Evolutionary conservation across 2,113 vertebrate genomes (phyloP).

Genomic region (Lagopus leucura): DNA sequence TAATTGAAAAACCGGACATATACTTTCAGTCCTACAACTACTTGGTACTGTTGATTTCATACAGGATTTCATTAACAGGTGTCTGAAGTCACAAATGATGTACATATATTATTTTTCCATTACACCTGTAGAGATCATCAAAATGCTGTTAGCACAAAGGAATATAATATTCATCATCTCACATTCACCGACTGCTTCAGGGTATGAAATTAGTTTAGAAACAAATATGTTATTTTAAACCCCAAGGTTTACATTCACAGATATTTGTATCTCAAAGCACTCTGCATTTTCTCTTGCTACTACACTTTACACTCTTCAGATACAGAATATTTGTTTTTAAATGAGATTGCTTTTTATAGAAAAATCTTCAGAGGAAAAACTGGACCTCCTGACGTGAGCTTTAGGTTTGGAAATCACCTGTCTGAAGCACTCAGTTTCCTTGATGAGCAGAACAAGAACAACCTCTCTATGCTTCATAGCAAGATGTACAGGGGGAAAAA

Average conservation of each 20-base stretch:
- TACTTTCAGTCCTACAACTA: neutral
- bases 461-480: neutral
- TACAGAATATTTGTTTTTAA: neutral
- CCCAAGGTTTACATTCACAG: neutral
- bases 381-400: neutral
- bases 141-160: neutral
- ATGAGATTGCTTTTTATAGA: neutral
- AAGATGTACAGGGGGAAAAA: neutral
- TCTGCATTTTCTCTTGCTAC: neutral
- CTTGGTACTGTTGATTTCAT: neutral
- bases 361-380: neutral
- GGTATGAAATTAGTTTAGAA: neutral
- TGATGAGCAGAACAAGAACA: neutral
- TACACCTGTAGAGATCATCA: neutral
- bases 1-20: neutral
- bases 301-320: neutral
- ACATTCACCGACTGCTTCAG: neutral
- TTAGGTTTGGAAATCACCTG: neutral
- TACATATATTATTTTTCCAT: neutral
- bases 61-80: neutral
- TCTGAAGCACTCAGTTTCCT: no score
- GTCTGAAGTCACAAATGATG: neutral
- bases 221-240: neutral
- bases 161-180: no score
- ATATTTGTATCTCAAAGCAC: neutral